Evolutionary conservation across 2,113 vertebrate species (phyloP), one percentile per base, ranked within the genome.

Genomic region (Psilopogon haemacephalus): DNA sequence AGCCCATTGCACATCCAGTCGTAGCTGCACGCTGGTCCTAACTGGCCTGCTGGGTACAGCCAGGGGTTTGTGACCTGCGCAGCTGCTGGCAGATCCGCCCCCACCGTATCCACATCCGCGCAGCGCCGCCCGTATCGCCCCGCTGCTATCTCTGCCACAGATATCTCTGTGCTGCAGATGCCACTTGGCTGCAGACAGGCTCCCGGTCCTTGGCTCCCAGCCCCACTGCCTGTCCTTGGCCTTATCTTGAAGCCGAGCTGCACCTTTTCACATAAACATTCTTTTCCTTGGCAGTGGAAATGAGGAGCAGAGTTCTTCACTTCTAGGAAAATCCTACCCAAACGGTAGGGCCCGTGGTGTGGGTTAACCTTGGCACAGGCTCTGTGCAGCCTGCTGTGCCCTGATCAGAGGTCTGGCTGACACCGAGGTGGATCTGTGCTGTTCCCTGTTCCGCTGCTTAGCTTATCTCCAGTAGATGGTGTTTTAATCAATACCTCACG

Each of bases 11-110:
- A 0, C n/a, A 12, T 5, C 56, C 4, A 15, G 35, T 2, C 27
- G 65, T 44, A 35, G 54, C 1, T 21, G 23, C 5, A 3, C 0
- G 1, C 23, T 4, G 16, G n/a, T 12, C 28, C 42, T 10, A 3
- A 18, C 10, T 18, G 12, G 38, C 30, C 4, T 11, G 42, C 12
- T 8, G 19, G 1, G 15, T 2, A 5, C 12, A 1, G 4, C 9
- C 1, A 5, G 38, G 56, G 15, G 13, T 3, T 8, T 2, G n/a
- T 1, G 13, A 20, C 3, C 11, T 0, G 24, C 23, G 18, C 48
- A 26, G 7, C 28, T 11, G 64, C 19, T 7, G 1, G 11, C 6
- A 3, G 16, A 30, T 55, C 54, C 28, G 28, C 28, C 30, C 20
- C 60, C 2, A 15, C 52, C 3, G 33, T 4, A 32, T 50, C 54